Evolutionary conservation across 1,140 invertebrate species (phyloP).

Genomic region (Oryctes rhinoceros): DNA sequence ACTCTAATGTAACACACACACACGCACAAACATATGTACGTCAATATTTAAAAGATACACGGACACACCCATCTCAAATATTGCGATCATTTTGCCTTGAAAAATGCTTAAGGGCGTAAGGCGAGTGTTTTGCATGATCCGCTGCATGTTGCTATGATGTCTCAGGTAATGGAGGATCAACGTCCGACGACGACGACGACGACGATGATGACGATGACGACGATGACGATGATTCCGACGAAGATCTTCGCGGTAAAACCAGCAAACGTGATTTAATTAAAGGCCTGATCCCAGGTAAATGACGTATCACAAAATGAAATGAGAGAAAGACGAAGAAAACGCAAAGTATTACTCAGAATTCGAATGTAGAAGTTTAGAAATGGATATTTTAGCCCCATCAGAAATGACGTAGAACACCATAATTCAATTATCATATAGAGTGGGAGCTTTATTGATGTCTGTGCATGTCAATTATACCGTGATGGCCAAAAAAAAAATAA

Average conservation of each 20-base stretch:
- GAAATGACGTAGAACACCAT: conserved; percentile 10
- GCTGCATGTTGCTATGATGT: conserved; percentile 60
- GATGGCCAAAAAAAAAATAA: background rate
- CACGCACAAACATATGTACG: background rate
- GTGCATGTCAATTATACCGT: conserved; percentile 51
- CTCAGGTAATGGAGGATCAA: conserved; percentile 58
- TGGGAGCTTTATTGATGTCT: conserved; percentile 47
- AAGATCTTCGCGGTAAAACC: conserved; percentile 46
- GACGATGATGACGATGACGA: conserved; percentile 64
- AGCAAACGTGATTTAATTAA: conserved; percentile 48
- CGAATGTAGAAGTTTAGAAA: background rate
- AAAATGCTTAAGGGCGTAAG: conserved; percentile 11
- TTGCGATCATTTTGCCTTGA: background rate
- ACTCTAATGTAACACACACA: background rate
- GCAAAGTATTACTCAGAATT: background rate
- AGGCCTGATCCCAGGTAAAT: conserved; percentile 56
- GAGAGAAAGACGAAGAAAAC: too few relatives aligned
- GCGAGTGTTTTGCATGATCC: conserved; percentile 52
- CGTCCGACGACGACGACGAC: conserved; percentile 62
- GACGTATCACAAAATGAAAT: background rate
- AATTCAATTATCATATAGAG: background rate
- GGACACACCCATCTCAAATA: background rate
- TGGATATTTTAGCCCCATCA: background rate
- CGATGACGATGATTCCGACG: conserved; percentile 63
- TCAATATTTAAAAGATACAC: background rate